Evolutionary conservation across 2,888 invertebrate species (phyloP), one percentile per base, ranked within the genome.

Genomic region (Nowickia ferox): DNA sequence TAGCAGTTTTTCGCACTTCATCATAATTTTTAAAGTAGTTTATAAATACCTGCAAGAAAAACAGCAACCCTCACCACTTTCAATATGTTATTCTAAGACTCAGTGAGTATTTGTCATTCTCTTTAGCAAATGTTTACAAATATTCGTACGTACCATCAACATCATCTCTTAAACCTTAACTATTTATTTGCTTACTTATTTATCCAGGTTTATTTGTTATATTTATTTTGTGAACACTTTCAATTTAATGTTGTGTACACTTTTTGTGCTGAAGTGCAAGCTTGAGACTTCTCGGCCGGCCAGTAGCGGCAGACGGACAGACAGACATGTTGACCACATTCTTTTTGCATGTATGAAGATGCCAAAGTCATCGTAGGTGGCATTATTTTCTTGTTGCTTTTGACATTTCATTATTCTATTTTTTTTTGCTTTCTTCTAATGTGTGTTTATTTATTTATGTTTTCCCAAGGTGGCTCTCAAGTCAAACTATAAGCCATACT

Each of bases 151-250:
- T 30, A 30, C 4, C 4, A 30, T 30, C 30, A 30, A 6, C 30
- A 30, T 57, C 71, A 77, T 71, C 68, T 66, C 19, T 55, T 19
- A 15, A 51, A 42, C 8, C 63, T 51, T 51, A 83, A 71, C 69
- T 57, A 71, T 80, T 74, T 74, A 57, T 65, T 77, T 77, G 40
- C 55, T 71, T 76, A 55, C 48, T 57, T 66, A 40, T 71, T 38
- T 72, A 40, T 30, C 15, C 46, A 15, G 3, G 10, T 53, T 13
- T 44, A 13, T 42, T 13, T 75, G 11, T 59, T 40, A 1, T 51
- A 72, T 72, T 55, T 81, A 53, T 75, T 68, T 22, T 63, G 55
- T 69, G 53, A 81, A 75, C 68, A 75, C 68, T 75, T 81, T 68
- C 53, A 51, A 75, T 68, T 81, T 80, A 75, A 44, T 68, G 59